Evolutionary conservation across 2,113 vertebrate species (phyloP), one percentile per base, ranked within the genome.

Genomic region (Pongo pygmaeus): DNA sequence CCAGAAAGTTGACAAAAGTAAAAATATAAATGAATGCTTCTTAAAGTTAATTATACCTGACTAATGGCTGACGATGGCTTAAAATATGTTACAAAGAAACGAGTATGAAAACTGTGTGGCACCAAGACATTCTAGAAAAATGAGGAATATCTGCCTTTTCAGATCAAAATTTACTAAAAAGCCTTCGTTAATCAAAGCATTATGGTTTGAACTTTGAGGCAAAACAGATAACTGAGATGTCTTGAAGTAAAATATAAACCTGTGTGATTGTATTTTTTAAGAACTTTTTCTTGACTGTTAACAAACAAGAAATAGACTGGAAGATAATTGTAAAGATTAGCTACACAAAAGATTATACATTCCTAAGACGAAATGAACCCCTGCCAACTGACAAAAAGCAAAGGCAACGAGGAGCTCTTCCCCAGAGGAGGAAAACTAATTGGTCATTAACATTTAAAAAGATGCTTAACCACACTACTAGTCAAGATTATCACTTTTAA

Each of bases 361-460:
- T 92, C 35, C 46, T 38, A 85, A 32, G 57, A 55, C 20, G 32
- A 64, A 75, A 74, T 81, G 23, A 86, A 30, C 14, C 20, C 38
- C 38, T 50, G 22, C 38, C 55, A 92, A 23, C 48, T 86, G 74
- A 92, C 57, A 22, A 72, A 85, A 91, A 43, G 69, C n/a, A 91
- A 88, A 87, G 25, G 11, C 74, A 35, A 32, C 57, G 38, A 61
- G 84, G 32, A 67, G 61, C 35, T 27, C 25, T 74, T 96, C 20
- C 14, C 27, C 27, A 55, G 14, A 74, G 50, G 8, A 57, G 43
- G 23, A 83, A 93, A 93, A 75, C 48, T 32, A 80, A 85, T 23
- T 93, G 32, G 52, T 89, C 23, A 84, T 81, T 80, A 75, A 83
- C 23, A 38, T 93, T 75, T 90, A 67, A 86, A 94, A 93, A 92